Conservation (phyloP, 1,140 invertebrate species). For the Oncopodura yosiiana region DNA sequence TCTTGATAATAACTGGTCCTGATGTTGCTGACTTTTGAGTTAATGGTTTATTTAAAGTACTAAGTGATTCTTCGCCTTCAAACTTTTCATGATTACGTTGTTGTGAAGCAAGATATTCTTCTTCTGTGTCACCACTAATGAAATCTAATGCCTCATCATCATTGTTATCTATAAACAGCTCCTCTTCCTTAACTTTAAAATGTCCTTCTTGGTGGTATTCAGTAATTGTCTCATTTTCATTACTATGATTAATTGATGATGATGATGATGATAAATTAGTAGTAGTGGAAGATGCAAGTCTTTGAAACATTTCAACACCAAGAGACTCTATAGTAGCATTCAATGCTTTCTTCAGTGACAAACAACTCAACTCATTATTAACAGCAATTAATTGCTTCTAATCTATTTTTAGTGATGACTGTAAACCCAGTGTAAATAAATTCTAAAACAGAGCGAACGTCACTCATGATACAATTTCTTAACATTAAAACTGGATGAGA, state of each 20-base stretch:
- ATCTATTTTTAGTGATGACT: background rate
- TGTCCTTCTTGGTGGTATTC: background rate
- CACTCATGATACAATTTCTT: conserved; percentile 2
- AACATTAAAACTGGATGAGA: conserved; percentile 24
- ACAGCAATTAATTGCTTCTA: conserved; percentile 6
- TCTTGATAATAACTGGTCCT: background rate
- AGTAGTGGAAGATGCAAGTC: background rate
- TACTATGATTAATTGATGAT: background rate
- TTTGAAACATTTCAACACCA: conserved; percentile 18
- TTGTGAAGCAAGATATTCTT: background rate
- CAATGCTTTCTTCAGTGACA: conserved; percentile 6
- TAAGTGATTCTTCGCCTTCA: too few species aligned
- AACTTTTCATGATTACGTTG: too few species aligned
- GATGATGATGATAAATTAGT: background rate
- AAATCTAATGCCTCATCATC: background rate
- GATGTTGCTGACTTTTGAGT: too few species aligned
- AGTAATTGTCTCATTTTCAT: background rate
- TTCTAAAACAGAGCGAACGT: conserved; percentile 16
- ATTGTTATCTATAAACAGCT: background rate
- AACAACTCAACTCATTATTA: conserved; percentile 9
- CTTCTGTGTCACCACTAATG: background rate
- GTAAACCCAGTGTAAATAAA: conserved; percentile 22
- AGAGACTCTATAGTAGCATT: conserved; percentile 9
- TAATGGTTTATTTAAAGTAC: too few species aligned
- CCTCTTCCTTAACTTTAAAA: background rate